Conservation (phyloP, 2,888 invertebrate genomes). For the Frankliniella fusca region DNA sequence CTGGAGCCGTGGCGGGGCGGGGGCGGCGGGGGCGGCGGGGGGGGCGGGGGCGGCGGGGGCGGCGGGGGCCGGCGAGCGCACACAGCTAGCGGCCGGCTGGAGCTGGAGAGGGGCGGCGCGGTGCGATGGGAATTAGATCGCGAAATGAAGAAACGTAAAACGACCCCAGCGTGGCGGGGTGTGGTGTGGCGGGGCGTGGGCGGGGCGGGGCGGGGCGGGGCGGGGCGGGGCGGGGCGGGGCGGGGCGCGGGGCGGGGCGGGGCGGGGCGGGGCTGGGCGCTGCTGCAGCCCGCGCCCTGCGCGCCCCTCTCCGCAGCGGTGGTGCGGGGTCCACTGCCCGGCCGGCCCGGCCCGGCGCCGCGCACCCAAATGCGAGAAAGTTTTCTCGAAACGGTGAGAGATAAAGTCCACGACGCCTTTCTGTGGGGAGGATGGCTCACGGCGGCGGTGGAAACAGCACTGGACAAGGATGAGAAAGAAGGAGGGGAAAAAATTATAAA, state of each 20-base stretch:
- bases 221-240: background rate
- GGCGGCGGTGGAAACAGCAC: too few species aligned
- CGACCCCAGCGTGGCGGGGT: background rate
- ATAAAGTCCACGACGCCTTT: too few species aligned
- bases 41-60: background rate
- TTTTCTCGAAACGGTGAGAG: too few species aligned
- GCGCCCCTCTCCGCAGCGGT: too few species aligned
- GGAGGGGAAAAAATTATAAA: too few species aligned
- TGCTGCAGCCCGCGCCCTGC: too few species aligned
- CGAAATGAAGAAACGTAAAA: slow-evolving; percentile 23
- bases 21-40: too few species aligned
- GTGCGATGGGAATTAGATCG: slow-evolving; percentile 3
- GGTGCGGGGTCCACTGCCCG: background rate
- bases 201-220: background rate
- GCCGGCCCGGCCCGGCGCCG: background rate
- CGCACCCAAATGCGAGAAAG: too few species aligned
- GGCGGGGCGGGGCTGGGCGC: background rate
- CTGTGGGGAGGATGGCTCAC: too few species aligned
- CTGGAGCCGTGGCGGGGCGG: background rate
- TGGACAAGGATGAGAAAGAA: too few species aligned
- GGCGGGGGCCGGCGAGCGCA: background rate
- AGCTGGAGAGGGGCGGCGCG: background rate
- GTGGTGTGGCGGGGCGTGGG: background rate
- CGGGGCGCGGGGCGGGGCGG: background rate
- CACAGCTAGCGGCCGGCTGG: background rate